phyloP scores from a whole-genome alignment of 1,140 invertebrate species.

The Neuroterus valhalla region DNA sequence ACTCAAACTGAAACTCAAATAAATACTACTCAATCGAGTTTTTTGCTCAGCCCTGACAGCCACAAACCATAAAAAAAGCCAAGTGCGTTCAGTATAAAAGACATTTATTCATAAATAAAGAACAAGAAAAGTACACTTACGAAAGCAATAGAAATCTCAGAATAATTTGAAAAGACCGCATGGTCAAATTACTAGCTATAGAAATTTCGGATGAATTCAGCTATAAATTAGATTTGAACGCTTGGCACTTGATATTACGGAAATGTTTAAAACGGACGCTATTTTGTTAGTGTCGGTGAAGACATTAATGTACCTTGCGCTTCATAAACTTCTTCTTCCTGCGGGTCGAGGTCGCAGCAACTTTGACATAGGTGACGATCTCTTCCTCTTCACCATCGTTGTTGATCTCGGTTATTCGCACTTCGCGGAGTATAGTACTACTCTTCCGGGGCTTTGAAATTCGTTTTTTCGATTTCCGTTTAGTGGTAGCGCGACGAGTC shows the following conservation, averaged over 20 bases:
- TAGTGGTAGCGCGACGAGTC: constrained; percentile 33
- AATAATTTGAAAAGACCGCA: neutral
- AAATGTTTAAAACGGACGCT: constrained; percentile 36
- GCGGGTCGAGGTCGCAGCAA: constrained; percentile 49
- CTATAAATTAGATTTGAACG: constrained; percentile 5
- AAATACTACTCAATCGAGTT: too few species aligned
- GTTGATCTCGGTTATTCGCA: constrained; percentile 68
- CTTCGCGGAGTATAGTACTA: constrained; percentile 61
- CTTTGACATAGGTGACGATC: constrained; percentile 68
- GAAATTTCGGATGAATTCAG: neutral
- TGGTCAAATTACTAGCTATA: neutral
- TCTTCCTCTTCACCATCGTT: constrained; percentile 66
- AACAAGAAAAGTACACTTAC: neutral
- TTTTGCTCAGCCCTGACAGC: neutral
- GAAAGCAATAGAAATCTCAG: constrained; percentile 7
- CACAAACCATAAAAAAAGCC: constrained; percentile 62
- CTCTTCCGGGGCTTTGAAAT: constrained; percentile 61
- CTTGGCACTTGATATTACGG: constrained; percentile 33
- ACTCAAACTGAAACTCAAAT: too few species aligned
- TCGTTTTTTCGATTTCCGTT: constrained; percentile 53
- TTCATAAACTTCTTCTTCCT: constrained; percentile 65
- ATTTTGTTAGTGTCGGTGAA: constrained; percentile 47
- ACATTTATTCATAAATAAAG: constrained; percentile 50
- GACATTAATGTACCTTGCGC: constrained; percentile 70
- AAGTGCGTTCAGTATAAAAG: constrained; percentile 62